phyloP scores from a whole-genome alignment of 2,888 invertebrate species.

The Cheilosia pagana region DNA sequence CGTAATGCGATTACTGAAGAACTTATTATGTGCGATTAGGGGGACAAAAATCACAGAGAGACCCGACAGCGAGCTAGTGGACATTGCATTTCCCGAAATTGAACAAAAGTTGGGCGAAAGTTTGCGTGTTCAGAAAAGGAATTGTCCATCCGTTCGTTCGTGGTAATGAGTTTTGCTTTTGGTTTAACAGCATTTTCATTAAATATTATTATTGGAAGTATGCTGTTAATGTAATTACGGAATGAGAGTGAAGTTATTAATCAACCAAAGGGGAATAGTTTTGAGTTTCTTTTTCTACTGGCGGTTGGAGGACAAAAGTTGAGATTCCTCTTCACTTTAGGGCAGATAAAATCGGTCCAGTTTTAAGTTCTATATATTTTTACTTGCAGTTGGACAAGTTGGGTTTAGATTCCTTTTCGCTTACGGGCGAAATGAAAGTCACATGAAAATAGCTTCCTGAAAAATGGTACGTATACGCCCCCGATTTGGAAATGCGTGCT shows the following conservation, averaged over 20 bases:
- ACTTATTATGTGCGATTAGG: slow-evolving; percentile 74
- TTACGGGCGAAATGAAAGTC: no score
- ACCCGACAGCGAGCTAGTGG: slow-evolving; percentile 2
- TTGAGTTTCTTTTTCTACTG: no score
- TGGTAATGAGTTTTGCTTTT: slow-evolving; percentile 66
- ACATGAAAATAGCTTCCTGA: no score
- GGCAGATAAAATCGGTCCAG: no score
- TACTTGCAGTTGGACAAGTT: no score
- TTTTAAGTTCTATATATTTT: no score
- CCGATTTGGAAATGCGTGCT: not conserved
- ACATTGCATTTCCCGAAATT: slow-evolving; percentile 56
- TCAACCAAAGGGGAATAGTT: no score
- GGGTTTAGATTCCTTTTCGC: no score
- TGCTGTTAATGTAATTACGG: slow-evolving; percentile 42
- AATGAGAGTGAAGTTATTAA: not conserved
- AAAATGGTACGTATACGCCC: slow-evolving; percentile 1
- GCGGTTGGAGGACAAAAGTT: no score
- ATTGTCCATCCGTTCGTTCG: slow-evolving; percentile 24
- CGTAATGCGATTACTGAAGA: slow-evolving; percentile 69
- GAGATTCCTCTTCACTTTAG: no score
- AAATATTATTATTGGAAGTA: slow-evolving; percentile 63
- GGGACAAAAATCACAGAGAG: slow-evolving; percentile 56
- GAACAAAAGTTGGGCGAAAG: slow-evolving; percentile 51
- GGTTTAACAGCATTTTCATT: slow-evolving; percentile 58
- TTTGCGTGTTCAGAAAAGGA: slow-evolving; percentile 50